A percentile compares a stretch with the other conserved stretches of the same genome.
Evolutionary conservation across 1,140 invertebrate genomes (phyloP).

Genomic region (Cyphomyrmex costatus): DNA sequence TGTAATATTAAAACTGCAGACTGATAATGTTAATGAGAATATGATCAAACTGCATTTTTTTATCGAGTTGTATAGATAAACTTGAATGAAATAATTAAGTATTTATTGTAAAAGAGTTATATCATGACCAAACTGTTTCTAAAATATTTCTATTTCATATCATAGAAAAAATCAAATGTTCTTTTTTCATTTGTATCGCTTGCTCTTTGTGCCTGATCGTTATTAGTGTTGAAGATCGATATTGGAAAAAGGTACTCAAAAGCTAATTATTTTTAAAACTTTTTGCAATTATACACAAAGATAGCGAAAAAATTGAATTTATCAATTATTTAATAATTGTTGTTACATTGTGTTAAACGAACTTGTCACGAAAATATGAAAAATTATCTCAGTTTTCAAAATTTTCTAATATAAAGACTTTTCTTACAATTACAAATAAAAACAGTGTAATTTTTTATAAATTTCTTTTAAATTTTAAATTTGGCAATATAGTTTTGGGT

Average conservation of each 20-base stretch:
- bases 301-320: background rate
- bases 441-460: background rate
- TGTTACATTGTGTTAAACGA: background rate
- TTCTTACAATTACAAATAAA: background rate
- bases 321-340: conserved; percentile 10
- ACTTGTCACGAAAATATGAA: background rate
- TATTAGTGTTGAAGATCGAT: conserved; percentile 75
- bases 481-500: background rate
- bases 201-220: conserved; percentile 83
- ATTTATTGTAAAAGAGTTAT: conserved; percentile 1
- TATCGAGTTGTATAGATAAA: background rate
- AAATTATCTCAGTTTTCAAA: background rate
- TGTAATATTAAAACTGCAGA: background rate
- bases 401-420: background rate
- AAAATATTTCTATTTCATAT: conserved; percentile 13
- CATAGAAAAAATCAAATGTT: conserved; percentile 44
- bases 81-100: background rate
- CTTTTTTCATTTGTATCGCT: conserved; percentile 73
- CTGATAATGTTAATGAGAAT: background rate
- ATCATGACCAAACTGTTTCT: background rate
- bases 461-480: background rate
- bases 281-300: background rate
- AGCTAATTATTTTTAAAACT: background rate
- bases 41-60: background rate
- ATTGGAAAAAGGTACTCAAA: conserved; percentile 44